A percentile compares a stretch with the other conserved stretches of the same genome.
Conservation (phyloP, 53 echinoderm and acorn worm species). For the Pentamera pediparva region DNA sequence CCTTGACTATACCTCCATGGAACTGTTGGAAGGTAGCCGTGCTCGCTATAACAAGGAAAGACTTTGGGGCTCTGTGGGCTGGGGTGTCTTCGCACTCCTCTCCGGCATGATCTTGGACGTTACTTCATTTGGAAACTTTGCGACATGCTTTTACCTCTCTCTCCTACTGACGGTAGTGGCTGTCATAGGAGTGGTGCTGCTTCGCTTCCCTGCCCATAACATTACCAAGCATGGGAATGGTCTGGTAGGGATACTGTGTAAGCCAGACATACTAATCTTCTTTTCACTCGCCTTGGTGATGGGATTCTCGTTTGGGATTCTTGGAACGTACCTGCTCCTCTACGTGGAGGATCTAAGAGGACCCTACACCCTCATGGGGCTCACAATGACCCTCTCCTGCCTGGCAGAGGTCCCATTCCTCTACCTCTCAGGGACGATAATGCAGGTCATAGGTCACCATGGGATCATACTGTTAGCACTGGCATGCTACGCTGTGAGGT, state of each 20-base stretch:
- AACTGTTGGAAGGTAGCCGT: constrained; percentile 58
- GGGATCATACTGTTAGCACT: constrained; percentile 52
- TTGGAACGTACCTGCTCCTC: constrained; percentile 48
- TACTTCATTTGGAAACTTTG: constrained; percentile 41
- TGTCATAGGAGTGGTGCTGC: constrained; percentile 21
- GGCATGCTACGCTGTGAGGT: constrained; percentile 68
- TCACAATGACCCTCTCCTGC: constrained; percentile 48
- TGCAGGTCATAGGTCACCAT: constrained; percentile 37
- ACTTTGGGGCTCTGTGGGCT: constrained; percentile 69
- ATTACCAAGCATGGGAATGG: constrained; percentile 29
- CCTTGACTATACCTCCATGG: constrained; percentile 68
- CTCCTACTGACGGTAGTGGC: constrained; percentile 36
- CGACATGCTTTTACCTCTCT: constrained; percentile 54
- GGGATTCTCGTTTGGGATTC: constrained; percentile 51
- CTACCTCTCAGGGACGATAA: constrained; percentile 36
- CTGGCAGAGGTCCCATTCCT: constrained; percentile 52
- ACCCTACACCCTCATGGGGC: constrained; percentile 48
- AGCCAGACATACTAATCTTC: constrained; percentile 55
- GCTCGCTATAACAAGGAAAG: constrained; percentile 60
- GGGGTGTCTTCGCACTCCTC: constrained; percentile 57
- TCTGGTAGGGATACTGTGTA: constrained; percentile 33
- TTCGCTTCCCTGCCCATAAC: constrained; percentile 51
- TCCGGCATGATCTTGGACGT: constrained; percentile 60
- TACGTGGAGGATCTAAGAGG: constrained; percentile 45
- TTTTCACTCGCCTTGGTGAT: constrained; percentile 47